A percentile compares a stretch with the other conserved stretches of the same genome.
These are phyloP conservation scores for Holothuria glaberrima DNA, from an alignment of 35 echinoderm and acorn worm species.

Conservation along the genomic window DNA sequence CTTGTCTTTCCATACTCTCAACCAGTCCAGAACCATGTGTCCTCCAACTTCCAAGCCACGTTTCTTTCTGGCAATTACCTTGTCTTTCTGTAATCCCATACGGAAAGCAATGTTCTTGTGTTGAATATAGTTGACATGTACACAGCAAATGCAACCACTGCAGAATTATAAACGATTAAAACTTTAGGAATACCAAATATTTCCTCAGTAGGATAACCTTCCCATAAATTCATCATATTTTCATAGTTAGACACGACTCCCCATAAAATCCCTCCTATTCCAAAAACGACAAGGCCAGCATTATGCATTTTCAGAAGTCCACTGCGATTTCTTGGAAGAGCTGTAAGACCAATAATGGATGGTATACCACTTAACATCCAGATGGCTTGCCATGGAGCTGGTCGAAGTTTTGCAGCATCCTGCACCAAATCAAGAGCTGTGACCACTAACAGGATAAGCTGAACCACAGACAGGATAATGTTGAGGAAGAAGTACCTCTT, in stretches of 20 bases:
- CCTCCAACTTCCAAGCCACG: not conserved
- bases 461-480: not conserved
- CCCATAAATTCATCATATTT: not conserved
- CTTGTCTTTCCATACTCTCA: too few species aligned
- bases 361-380: constrained; percentile 17
- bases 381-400: constrained; percentile 33
- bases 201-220: constrained; percentile 25
- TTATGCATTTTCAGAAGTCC: constrained; percentile 63
- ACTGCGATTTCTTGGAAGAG: constrained; percentile 47
- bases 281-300: constrained; percentile 26
- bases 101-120: constrained; percentile 1
- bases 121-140: constrained; percentile 47
- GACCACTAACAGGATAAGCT: constrained; percentile 6
- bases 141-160: constrained; percentile 10
- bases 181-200: constrained; percentile 56
- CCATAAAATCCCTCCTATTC: constrained; percentile 49
- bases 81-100: constrained; percentile 52
- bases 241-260: constrained; percentile 35
- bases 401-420: not conserved
- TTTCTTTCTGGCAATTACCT: not conserved
- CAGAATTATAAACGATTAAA: constrained; percentile 36
- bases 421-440: constrained; percentile 21
- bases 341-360: constrained; percentile 42
- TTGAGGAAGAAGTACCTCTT: constrained; percentile 57
- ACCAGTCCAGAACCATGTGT: not conserved